A percentile compares a stretch with the other conserved stretches of the same genome.
These are phyloP conservation scores for Exaiptasia diaphana DNA, from an alignment of 64 coral and sea anemone genomes.

Conservation along the genomic window DNA sequence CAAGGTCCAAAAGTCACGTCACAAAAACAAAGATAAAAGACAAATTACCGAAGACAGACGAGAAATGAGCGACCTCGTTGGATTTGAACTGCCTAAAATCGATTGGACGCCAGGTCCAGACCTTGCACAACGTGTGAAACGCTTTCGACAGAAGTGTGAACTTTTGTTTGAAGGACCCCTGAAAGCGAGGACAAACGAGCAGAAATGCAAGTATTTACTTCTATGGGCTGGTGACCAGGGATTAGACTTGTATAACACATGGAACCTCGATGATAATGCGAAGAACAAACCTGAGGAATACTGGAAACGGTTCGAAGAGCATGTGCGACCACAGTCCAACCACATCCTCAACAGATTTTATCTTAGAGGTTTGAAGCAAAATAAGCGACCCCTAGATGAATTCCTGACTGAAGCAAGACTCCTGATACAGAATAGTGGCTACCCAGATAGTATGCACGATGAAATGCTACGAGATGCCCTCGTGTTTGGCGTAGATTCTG, in stretches of 20 bases:
- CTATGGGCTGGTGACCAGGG: conserved; percentile 54
- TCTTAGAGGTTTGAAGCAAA: conserved; percentile 45
- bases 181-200: conserved; percentile 13
- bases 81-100: conserved; percentile 37
- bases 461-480: conserved; percentile 46
- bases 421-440: conserved; percentile 65
- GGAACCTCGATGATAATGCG: conserved; percentile 7
- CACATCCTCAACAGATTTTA: conserved; percentile 59
- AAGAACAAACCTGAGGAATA: conserved; percentile 28
- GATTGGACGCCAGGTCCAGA: conserved; percentile 14
- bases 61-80: conserved; percentile 39
- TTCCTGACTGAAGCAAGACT: conserved; percentile 61
- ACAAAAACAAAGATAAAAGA: background rate
- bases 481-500: conserved; percentile 58
- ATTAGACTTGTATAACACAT: conserved; percentile 54
- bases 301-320: conserved; percentile 60
- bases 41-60: too few species aligned
- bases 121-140: background rate
- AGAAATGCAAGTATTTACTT: conserved; percentile 64
- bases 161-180: conserved; percentile 42
- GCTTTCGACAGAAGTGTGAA: conserved; percentile 28
- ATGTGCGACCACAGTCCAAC: conserved; percentile 62
- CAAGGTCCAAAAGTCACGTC: conserved; percentile 1
- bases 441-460: conserved; percentile 44
- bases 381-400: conserved; percentile 24